These are phyloP conservation scores for Phalera bucephala DNA, from an alignment of 2,888 invertebrate genomes.

Conservation along the genomic window DNA sequence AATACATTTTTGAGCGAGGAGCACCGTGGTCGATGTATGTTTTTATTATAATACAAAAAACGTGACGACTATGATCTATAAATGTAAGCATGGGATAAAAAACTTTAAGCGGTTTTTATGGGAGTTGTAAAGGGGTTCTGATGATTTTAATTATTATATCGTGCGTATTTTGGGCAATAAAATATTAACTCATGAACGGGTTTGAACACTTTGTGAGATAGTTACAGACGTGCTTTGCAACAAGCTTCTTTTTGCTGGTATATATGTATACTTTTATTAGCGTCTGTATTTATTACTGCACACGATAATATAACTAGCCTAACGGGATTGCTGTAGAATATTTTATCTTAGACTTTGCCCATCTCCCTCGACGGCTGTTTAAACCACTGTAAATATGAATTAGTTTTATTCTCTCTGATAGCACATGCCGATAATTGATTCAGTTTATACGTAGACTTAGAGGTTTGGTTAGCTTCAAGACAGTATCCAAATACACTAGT, in stretches of 20 bases:
- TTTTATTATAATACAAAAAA: conserved; percentile 58
- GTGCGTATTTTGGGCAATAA: conserved; percentile 19
- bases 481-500: background rate
- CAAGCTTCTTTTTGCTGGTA: conserved; percentile 16
- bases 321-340: too few species aligned
- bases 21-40: conserved; percentile 52
- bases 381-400: too few species aligned
- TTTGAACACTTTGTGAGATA: conserved; percentile 8
- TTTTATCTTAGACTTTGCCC: too few species aligned
- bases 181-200: conserved; percentile 15
- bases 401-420: too few species aligned
- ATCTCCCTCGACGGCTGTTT: too few species aligned
- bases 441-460: too few species aligned
- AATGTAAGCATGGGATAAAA: conserved; percentile 47
- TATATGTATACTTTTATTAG: too few species aligned
- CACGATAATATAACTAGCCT: too few species aligned
- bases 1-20: conserved; percentile 53
- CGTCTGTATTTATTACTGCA: too few species aligned
- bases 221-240: conserved; percentile 22
- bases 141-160: conserved; percentile 31
- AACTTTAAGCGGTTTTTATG: conserved; percentile 32
- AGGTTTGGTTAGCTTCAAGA: background rate
- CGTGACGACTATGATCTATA: conserved; percentile 35
- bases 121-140: conserved; percentile 37
- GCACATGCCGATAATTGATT: too few species aligned